Evolutionary conservation across 2,888 invertebrate genomes (phyloP).

Genomic region (Chromoteleia sp.): DNA sequence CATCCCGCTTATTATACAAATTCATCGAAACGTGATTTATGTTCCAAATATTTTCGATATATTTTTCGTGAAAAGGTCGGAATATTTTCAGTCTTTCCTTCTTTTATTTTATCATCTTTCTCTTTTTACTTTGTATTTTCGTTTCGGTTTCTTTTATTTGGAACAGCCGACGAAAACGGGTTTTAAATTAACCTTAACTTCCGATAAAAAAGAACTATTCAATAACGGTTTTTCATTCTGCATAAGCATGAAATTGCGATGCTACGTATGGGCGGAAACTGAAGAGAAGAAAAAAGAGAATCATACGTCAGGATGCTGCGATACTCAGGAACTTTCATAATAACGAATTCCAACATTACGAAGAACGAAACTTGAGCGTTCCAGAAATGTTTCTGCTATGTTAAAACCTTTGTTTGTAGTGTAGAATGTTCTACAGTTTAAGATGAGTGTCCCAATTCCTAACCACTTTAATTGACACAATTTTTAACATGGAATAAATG

Average conservation of each 20-base stretch:
- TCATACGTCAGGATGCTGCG: conserved; percentile 30
- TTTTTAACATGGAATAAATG: conserved; percentile 38
- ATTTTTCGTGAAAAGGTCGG: neutral
- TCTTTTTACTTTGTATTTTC: too few relatives aligned
- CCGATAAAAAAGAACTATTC: conserved; percentile 18
- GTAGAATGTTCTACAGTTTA: conserved; percentile 31
- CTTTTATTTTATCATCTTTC: too few relatives aligned
- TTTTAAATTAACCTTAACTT: conserved; percentile 7
- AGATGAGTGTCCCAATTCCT: conserved; percentile 46
- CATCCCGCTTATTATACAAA: conserved; percentile 38
- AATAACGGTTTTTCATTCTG: conserved; percentile 17
- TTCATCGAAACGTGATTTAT: conserved; percentile 19
- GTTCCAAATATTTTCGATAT: neutral
- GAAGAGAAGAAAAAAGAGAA: conserved; percentile 43
- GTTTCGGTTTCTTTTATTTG: neutral
- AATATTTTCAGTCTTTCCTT: too few relatives aligned
- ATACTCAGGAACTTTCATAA: conserved; percentile 50
- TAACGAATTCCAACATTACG: conserved; percentile 59
- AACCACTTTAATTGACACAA: conserved; percentile 47
- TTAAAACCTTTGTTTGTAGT: conserved; percentile 51
- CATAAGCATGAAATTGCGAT: conserved; percentile 25
- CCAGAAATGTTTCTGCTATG: conserved; percentile 43
- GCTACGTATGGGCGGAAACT: conserved; percentile 13
- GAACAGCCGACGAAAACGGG: neutral
- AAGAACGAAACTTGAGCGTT: conserved; percentile 40